Evolutionary conservation across 2,797 vertebrate genomes (phyloP).

Genomic region (Spizella passerina): DNA sequence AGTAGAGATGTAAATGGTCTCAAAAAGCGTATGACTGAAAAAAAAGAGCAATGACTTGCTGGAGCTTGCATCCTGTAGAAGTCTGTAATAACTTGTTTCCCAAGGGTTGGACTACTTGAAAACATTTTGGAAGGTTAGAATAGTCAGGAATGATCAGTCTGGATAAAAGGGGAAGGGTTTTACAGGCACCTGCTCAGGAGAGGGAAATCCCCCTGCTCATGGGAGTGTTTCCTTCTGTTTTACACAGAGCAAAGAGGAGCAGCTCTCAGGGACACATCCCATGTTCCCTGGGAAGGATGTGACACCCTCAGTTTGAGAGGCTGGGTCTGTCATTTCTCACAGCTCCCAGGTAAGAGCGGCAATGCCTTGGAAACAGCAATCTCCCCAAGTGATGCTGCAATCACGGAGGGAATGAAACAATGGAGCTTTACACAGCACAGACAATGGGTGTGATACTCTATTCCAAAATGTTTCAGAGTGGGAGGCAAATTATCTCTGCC

Average conservation of each 20-base stretch:
- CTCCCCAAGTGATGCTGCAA: background rate
- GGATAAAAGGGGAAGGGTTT: background rate
- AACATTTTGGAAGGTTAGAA: background rate
- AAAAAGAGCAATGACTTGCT: background rate
- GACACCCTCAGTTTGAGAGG: background rate
- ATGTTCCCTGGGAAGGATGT: background rate
- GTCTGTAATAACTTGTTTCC: background rate
- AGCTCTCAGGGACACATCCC: background rate
- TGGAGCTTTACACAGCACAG: background rate
- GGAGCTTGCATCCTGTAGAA: background rate
- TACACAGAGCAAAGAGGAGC: background rate
- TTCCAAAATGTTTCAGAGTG: background rate
- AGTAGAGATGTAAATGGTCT: background rate
- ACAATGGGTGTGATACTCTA: background rate
- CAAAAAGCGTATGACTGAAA: background rate
- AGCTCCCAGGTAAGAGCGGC: background rate
- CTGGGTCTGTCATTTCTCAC: background rate
- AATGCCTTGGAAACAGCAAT: background rate
- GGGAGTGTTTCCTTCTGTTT: background rate
- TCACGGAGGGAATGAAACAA: background rate
- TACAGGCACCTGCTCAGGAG: background rate
- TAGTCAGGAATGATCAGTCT: background rate
- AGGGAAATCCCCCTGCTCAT: background rate
- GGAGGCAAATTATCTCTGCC: slow-evolving; percentile 34
- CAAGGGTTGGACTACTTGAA: background rate